Base-by-base conservation (phyloP, 2,888 invertebrate species). In the Pammene fasciana region DNA sequence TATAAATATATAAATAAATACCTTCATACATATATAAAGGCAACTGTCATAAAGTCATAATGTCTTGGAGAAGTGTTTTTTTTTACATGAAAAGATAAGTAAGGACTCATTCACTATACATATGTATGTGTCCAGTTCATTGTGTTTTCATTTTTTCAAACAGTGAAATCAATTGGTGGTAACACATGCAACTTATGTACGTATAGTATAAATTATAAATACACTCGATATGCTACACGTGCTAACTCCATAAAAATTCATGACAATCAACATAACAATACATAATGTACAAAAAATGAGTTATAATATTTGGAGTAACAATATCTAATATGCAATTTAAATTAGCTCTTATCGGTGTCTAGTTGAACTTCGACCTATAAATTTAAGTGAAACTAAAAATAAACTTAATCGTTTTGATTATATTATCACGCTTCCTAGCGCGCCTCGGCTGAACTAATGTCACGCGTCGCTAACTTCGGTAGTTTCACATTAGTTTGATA, bases 311-410 rank as follows among this genome's bases (percentile, higher is more conserved):
- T 16, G 8, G 18, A 16, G 16, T 34, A 8, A 34, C 41, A 26
- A 48, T 26, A 46, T 55, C 9, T 14, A 16, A 41, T n/a, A n/a
- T 64, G 14, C 18, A 50, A 26, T 46, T 36, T 10, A 50, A 45
- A 36, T 8, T 41, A 11, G 38, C 34, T 65, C 65, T 54, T 54
- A 60, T 70, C 68, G 41, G 54, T 56, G 45, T 60, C 54, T 52
- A 54, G 65, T 65, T 68, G 65, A 52, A 34, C 5, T 34, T 46
- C 38, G 45, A 65, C 64, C 64, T 68, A 68, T 46, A 59, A 10
- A 59, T 55, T 61, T 14, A 61, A 48, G 54, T 54, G 11, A 55
- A 13, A 38, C 68, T 55, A 68, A 59, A 59, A 57, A 18, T 68
- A 64, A 62, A 52, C 57, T 36, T 36, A 6, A 10, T 10, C 0